Percentiles rank a stretch among this genome's conserved stretches.
phyloP scores from a whole-genome alignment of 2,113 vertebrate species.

The Trachemys scripta region DNA sequence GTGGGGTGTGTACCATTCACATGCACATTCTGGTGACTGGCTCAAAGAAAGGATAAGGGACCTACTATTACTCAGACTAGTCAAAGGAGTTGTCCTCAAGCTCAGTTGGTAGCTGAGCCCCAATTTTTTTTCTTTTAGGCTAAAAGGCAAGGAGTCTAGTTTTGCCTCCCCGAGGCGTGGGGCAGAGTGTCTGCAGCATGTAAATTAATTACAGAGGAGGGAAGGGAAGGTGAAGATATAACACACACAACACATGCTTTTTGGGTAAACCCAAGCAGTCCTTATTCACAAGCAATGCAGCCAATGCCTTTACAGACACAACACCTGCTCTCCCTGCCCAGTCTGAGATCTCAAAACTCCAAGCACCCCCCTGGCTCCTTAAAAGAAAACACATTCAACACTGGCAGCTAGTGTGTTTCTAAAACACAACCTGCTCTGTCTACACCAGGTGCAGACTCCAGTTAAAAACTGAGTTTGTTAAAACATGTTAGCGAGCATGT shows the following conservation, averaged over 20 bases:
- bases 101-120: too few relatives aligned
- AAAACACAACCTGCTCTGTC: neutral
- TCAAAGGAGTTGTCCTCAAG: too few relatives aligned
- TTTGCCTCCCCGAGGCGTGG: too few relatives aligned
- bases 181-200: too few relatives aligned
- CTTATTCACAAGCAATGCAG: neutral
- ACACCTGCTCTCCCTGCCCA: neutral
- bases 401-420: too few relatives aligned
- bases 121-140: too few relatives aligned
- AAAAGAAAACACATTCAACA: neutral
- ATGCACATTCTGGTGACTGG: neutral
- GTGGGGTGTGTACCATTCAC: too few relatives aligned
- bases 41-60: neutral
- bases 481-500: constrained; percentile 19
- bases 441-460: constrained; percentile 27
- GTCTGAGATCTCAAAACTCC: neutral
- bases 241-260: too few relatives aligned
- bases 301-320: neutral
- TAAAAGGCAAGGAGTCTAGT: too few relatives aligned
- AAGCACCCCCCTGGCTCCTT: neutral
- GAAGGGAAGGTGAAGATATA: too few relatives aligned
- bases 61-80: neutral
- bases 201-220: too few relatives aligned
- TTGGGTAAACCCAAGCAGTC: neutral
- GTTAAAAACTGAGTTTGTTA: constrained; percentile 24